Percentiles rank a stretch among this genome's conserved stretches.
These are phyloP conservation scores for Ophion ventricosus DNA, from an alignment of 2,888 invertebrate genomes.

Conservation along the genomic window DNA sequence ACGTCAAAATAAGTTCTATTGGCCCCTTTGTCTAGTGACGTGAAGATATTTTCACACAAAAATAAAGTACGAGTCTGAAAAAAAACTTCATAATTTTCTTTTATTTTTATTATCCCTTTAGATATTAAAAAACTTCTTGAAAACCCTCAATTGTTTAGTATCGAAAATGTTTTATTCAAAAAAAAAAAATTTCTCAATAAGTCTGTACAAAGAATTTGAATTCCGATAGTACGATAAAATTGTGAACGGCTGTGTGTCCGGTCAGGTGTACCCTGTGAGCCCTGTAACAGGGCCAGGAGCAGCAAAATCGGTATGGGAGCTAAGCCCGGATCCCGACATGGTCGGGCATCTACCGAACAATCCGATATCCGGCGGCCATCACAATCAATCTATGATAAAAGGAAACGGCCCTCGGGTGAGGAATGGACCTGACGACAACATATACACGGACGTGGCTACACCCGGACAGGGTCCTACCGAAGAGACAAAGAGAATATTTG, in stretches of 20 bases:
- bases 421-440: constrained; percentile 78
- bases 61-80: no score
- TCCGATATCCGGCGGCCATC: constrained; percentile 78
- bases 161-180: no score
- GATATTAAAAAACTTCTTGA: no score
- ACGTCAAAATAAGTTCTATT: no score
- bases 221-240: neutral
- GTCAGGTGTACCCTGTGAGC: constrained; percentile 82
- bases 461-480: constrained; percentile 79
- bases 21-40: no score
- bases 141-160: no score
- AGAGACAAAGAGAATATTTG: constrained; percentile 90
- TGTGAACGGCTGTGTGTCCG: neutral
- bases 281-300: constrained; percentile 91
- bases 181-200: no score
- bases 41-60: no score
- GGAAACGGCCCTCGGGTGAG: constrained; percentile 70
- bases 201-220: neutral
- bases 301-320: constrained; percentile 95
- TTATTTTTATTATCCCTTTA: no score
- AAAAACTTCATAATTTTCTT: no score
- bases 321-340: constrained; percentile 84
- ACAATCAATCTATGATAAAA: constrained; percentile 73
- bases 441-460: constrained; percentile 78
- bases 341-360: constrained; percentile 81